A percentile compares a stretch with the other conserved stretches of the same genome.
Evolutionary conservation across 2,888 invertebrate species (phyloP).

Genomic region (Deladenus siricidicola): DNA sequence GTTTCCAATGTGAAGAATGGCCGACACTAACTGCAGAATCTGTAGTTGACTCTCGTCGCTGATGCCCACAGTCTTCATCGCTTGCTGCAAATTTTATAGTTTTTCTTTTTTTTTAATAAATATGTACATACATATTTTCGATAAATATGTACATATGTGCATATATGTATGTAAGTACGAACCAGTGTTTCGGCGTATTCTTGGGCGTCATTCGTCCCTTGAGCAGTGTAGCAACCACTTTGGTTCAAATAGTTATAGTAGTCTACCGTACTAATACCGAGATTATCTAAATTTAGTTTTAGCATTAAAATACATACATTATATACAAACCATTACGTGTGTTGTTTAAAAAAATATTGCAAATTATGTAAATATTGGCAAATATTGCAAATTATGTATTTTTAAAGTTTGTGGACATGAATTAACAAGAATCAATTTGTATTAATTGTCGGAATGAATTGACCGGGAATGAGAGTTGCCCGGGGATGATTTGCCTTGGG

Average conservation of each 20-base stretch:
- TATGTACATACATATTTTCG: neutral
- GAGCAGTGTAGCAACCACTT: slow-evolving; percentile 61
- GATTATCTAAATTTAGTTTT: slow-evolving; percentile 57
- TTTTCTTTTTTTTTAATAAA: neutral
- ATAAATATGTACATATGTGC: neutral
- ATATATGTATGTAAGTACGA: no score
- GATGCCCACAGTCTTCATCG: slow-evolving; percentile 63
- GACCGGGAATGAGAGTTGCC: no score
- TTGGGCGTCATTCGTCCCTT: slow-evolving; percentile 63
- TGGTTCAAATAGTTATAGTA: slow-evolving; percentile 63
- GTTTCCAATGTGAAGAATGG: slow-evolving; percentile 63
- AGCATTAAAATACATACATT: no score
- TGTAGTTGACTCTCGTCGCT: slow-evolving; percentile 58
- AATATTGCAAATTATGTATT: no score
- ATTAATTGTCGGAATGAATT: no score
- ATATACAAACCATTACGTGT: no score
- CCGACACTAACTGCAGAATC: slow-evolving; percentile 61
- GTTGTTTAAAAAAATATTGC: no score
- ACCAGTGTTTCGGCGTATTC: slow-evolving; percentile 64
- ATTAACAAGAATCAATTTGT: no score
- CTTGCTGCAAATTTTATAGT: slow-evolving; percentile 55
- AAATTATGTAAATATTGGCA: no score
- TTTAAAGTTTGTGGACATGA: no score
- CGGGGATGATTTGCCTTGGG: neutral
- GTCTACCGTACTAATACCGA: slow-evolving; percentile 61